Evolutionary conservation across 2,113 vertebrate genomes (phyloP), one percentile per base, ranked within the genome.

Genomic region (Rana temporaria): DNA sequence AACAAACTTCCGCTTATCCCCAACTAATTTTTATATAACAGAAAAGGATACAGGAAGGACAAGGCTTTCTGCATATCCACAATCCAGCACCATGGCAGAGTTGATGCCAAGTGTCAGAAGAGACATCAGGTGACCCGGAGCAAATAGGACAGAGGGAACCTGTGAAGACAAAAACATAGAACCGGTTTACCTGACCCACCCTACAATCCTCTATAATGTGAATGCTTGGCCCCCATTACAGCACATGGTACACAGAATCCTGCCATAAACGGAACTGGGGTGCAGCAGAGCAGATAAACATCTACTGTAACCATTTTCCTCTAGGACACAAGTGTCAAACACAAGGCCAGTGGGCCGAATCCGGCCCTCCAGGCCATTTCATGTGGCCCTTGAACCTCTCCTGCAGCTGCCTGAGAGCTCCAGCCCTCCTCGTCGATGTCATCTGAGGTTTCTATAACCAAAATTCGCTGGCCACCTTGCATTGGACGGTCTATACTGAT

Each of bases 71-170:
- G 94, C 94, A 87, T 99, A 94, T 48, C 98, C 98, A 82, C 98
- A 99, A 87, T 99, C 98, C 85, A 99, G 93, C 83, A 99, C 98
- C 88, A 99, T 95, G 19, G 96, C 98, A 63, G 98, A 99, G 89
- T 96, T 98, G 89, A 98, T 95, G 16, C 98, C 98, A 66, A 99
- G 92, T 0, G 98, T 97, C 92, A 99, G 93, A 19, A 99, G 91
- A 73, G 97, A 94, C 98, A 99, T 98, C 4, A 99, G 93, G 83
- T 99, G 98, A 85, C 97, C 94, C 0, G 98, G 98, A 79, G 98
- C 96, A 86, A 99, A 97, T n/a, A 99, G 87, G 79, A 99, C 95
- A 0, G 98, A 99, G 4, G 98, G 98, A 2, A 99, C 98, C 98
- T 99, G 68, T 0, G 22, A 2, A 80, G 68, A 88, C 67, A 85